These are phyloP conservation scores for Drosophila funebris DNA, from an alignment of 1,140 invertebrate genomes.

Conservation along the genomic window DNA sequence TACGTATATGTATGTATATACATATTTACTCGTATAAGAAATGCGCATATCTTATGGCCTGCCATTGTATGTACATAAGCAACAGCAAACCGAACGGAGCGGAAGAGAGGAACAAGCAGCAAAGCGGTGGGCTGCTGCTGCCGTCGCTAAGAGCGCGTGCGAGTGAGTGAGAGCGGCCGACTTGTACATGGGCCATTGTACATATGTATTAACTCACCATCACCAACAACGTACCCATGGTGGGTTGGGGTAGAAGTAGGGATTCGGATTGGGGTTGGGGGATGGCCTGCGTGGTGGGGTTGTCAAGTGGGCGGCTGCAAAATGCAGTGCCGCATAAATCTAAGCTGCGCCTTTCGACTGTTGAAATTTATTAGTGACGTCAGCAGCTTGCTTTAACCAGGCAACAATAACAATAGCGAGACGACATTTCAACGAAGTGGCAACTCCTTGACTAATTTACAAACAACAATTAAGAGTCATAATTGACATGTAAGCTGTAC, in stretches of 20 bases:
- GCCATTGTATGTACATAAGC: constrained; percentile 73
- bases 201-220: constrained; percentile 73
- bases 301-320: constrained; percentile 29
- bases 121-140: constrained; percentile 45
- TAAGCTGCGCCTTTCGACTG: constrained; percentile 42
- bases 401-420: constrained; percentile 11
- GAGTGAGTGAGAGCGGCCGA: constrained; percentile 54
- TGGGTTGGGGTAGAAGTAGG: constrained; percentile 27
- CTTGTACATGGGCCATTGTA: constrained; percentile 58
- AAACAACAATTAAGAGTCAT: constrained; percentile 35
- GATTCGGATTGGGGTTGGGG: constrained; percentile 32
- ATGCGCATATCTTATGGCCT: constrained; percentile 80
- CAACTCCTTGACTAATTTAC: constrained; percentile 36
- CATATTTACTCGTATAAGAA: constrained; percentile 61
- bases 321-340: constrained; percentile 54
- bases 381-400: constrained; percentile 18
- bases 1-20: constrained; percentile 4
- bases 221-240: constrained; percentile 26
- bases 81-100: constrained; percentile 30
- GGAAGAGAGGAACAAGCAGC: constrained; percentile 34
- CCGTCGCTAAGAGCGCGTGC: constrained; percentile 44
- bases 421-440: constrained; percentile 29
- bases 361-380: constrained; percentile 48
- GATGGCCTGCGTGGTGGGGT: constrained; percentile 18
- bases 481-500: constrained; percentile 30